phyloP scores from a whole-genome alignment of 2,113 vertebrate species.

The Erinaceus europaeus region DNA sequence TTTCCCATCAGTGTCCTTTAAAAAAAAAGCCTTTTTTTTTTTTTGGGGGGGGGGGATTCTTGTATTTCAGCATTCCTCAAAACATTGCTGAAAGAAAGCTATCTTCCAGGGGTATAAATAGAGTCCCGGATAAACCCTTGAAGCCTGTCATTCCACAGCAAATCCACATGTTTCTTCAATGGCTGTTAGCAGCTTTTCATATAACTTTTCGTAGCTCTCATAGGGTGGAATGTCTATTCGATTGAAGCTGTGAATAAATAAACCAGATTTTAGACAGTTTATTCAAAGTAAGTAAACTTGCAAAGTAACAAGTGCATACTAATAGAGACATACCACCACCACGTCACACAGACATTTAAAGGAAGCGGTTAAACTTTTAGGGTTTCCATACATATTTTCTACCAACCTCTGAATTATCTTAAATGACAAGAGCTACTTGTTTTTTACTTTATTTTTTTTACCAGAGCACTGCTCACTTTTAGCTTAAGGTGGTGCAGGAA shows the following conservation, averaged over 20 bases:
- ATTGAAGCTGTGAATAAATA: conserved; percentile 90
- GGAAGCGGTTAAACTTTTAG: background rate
- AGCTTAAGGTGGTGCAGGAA: no score
- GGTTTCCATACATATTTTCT: background rate
- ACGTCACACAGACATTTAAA: background rate
- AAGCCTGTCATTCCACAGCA: conserved; percentile 92
- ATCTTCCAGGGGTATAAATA: conserved; percentile 81
- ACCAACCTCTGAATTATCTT: background rate
- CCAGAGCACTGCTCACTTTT: no score
- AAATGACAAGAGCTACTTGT: no score
- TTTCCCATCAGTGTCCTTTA: conserved; percentile 85
- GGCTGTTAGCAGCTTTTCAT: conserved; percentile 99
- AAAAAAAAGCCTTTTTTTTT: conserved; percentile 44
- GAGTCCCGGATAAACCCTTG: conserved; percentile 71
- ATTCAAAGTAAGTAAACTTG: background rate
- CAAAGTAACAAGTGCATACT: background rate
- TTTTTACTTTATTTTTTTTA: no score
- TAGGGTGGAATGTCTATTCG: conserved; percentile 99
- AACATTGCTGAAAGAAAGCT: conserved; percentile 80
- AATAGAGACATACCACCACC: background rate
- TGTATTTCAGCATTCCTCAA: conserved; percentile 84
- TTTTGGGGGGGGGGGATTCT: conserved; percentile 74
- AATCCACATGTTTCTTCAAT: conserved; percentile 99
- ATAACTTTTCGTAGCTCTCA: conserved; percentile 97
- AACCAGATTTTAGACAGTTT: conserved; percentile 38